Base-by-base conservation (phyloP, 2,888 invertebrate genomes). In the Drosophila kanekoi region DNA sequence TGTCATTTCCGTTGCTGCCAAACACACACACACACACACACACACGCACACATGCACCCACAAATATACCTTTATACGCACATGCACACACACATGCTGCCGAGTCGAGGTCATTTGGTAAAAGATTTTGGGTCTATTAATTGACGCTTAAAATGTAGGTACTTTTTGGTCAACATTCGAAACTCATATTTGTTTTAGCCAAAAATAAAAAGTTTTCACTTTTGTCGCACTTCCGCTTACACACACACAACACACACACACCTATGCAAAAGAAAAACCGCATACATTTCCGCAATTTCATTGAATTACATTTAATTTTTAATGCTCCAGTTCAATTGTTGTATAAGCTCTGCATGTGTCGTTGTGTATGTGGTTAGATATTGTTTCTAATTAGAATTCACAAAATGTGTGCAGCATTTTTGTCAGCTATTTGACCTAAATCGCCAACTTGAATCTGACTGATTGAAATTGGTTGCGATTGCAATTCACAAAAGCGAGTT, bases 1-100 rank as follows among this genome's bases (percentile, higher is more conserved):
- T 74, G 75, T 83, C 84, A 85, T 87, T 84, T 86, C 84, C 87
- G 85, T 57, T 79, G 60, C 70, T 77, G 73, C 62, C 71, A 73
- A 70, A 76, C 60, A 58, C 67, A 63, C 56, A 72, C 58, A 66
- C 49, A 41, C 51, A 45, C 14, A 43, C 35, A 38, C 35, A 60
- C 32, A 32, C 54, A 43, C 45, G 32, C 38, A 20, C 20, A 23
- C 23, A 23, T 5, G 3, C 23, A 23, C 23, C 5, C 23, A 23
- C 23, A 23, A 35, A 11, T n/a, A 48, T 18, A 78, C 16, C 18
- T 18, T 3, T 18, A 18, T 18, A 18, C 18, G 18, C 18, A 20
- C 20, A 20, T 43, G 11, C 28, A 48, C 23, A 78, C 16, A 58
- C 23, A 51, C 10, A 37, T n/a, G 43, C 51, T 59, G 13, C 33